A percentile compares a stretch with the other conserved stretches of the same genome.
Evolutionary conservation across 2,113 vertebrate genomes (phyloP).

Genomic region (Anhinga rufa): DNA sequence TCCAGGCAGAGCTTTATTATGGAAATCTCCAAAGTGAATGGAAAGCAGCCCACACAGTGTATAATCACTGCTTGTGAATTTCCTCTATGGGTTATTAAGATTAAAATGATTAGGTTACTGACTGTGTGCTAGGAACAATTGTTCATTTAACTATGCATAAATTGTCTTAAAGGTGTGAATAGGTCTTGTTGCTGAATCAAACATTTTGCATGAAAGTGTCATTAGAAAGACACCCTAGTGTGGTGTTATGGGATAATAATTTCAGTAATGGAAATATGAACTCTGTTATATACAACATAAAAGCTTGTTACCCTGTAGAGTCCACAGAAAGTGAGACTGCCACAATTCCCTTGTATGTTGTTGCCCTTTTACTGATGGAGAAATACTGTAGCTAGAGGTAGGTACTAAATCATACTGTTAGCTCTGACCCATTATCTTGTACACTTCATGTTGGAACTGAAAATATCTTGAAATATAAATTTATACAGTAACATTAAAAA

Average conservation of each 20-base stretch:
- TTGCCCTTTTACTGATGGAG: conserved; percentile 27
- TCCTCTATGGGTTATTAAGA: conserved; percentile 8
- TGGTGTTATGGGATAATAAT: conserved; percentile 9
- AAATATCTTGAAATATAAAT: conserved; percentile 57
- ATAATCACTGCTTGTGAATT: conserved; percentile 2
- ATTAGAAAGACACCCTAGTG: conserved; percentile 6
- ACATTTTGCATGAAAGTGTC: conserved; percentile 32
- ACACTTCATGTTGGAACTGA: conserved; percentile 18
- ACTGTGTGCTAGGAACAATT: background rate
- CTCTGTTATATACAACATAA: background rate
- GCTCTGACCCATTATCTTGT: conserved; percentile 50
- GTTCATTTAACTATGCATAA: conserved; percentile 12
- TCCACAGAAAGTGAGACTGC: background rate
- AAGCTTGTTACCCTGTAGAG: background rate
- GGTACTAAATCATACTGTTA: conserved; percentile 57
- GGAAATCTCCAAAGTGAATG: conserved; percentile 23
- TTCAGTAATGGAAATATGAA: background rate
- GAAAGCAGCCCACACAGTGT: background rate
- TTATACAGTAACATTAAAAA: conserved; percentile 54
- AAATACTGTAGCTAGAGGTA: background rate
- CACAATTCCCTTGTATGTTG: background rate
- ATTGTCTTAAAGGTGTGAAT: background rate
- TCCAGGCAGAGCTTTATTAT: background rate
- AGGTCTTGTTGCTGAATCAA: conserved; percentile 28
- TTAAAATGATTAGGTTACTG: conserved; percentile 18